Conservation (phyloP, 2,888 invertebrate species). For the Epsilonema sp. region DNA sequence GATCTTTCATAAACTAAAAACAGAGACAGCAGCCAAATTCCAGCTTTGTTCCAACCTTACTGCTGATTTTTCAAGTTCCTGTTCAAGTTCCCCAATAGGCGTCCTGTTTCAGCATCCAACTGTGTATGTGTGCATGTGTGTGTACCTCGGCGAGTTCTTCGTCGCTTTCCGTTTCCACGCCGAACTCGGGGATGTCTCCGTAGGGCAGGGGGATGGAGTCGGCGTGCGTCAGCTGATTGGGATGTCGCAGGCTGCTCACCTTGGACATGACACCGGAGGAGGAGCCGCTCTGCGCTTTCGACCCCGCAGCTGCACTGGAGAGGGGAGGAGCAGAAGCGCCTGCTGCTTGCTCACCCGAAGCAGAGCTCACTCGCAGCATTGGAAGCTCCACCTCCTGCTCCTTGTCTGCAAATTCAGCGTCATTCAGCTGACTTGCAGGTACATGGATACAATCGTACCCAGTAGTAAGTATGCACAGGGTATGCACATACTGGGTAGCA, state of each 20-base stretch:
- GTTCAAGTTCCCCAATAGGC: too few species aligned
- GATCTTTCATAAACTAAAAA: constrained; percentile 41
- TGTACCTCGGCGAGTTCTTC: constrained; percentile 49
- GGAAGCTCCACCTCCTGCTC: constrained; percentile 87
- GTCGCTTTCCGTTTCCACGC: constrained; percentile 74
- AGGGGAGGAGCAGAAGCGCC: constrained; percentile 9
- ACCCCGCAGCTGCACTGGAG: neutral
- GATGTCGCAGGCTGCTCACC: too few species aligned
- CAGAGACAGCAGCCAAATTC: too few species aligned
- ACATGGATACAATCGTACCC: too few species aligned
- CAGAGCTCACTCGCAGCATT: constrained; percentile 54
- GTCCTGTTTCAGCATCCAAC: too few species aligned
- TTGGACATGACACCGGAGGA: neutral
- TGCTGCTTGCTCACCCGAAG: neutral
- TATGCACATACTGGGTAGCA: too few species aligned
- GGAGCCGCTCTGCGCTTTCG: neutral
- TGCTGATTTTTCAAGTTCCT: too few species aligned
- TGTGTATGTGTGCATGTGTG: too few species aligned
- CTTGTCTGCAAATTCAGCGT: constrained; percentile 69
- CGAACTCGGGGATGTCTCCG: constrained; percentile 68
- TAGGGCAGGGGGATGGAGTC: constrained; percentile 72
- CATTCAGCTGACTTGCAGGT: too few species aligned
- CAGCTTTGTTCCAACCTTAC: too few species aligned
- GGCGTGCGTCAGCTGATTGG: constrained; percentile 50
- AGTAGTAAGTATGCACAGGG: too few species aligned